phyloP scores from a whole-genome alignment of 2,888 invertebrate genomes.

The Tyria jacobaeae region DNA sequence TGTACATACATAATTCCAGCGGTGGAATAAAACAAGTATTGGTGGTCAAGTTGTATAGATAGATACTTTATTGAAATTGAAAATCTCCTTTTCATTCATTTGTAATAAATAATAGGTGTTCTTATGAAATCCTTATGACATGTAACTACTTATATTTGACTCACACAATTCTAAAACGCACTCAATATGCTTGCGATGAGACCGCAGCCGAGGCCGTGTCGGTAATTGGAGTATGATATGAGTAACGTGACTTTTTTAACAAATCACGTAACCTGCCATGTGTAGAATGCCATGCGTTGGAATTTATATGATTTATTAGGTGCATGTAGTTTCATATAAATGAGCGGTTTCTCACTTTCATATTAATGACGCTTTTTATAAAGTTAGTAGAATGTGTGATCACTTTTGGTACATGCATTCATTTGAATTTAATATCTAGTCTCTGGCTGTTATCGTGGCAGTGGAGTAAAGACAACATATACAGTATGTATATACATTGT shows the following conservation, averaged over 20 bases:
- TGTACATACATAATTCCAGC: constrained; percentile 22
- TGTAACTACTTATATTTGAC: background rate
- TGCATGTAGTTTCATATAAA: constrained; percentile 13
- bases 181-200: constrained; percentile 1
- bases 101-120: background rate
- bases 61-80: background rate
- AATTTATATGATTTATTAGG: constrained; percentile 33
- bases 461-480: too few species aligned
- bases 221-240: constrained; percentile 38
- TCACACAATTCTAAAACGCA: background rate
- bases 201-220: background rate
- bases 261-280: constrained; percentile 14
- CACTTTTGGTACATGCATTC: too few species aligned
- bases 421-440: too few species aligned
- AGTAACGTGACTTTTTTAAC: constrained; percentile 37
- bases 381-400: background rate
- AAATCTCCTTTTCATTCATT: background rate
- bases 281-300: constrained; percentile 35
- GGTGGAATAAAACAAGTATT: constrained; percentile 28
- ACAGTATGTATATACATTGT: too few species aligned
- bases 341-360: constrained; percentile 14
- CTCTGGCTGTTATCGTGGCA: too few species aligned
- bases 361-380: background rate
- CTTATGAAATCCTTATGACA: background rate
- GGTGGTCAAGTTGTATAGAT: background rate